A percentile compares a stretch with the other conserved stretches of the same genome.
phyloP scores from a whole-genome alignment of 1,140 invertebrate species.

The Gryllus bimaculatus region DNA sequence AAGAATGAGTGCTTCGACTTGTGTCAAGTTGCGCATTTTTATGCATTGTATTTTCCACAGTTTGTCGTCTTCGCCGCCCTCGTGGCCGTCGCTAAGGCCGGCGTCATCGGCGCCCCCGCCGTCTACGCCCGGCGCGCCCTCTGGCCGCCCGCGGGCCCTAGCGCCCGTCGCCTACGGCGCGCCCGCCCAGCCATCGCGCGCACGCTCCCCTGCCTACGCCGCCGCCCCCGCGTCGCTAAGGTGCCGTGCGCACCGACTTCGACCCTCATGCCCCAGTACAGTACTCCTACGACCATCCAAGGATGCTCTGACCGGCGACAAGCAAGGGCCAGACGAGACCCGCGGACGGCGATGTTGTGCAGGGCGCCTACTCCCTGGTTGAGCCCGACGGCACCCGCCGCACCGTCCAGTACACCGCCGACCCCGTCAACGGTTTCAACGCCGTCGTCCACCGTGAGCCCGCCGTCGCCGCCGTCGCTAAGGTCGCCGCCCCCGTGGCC shows the following conservation, averaged over 20 bases:
- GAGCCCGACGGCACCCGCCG: conserved; percentile 17
- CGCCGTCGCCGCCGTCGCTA: conserved; percentile 21
- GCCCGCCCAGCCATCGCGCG: conserved; percentile 24
- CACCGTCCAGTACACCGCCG: conserved; percentile 43
- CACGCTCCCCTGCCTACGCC: conserved; percentile 27
- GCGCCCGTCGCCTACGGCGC: conserved; percentile 28
- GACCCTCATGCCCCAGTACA: conserved; percentile 33
- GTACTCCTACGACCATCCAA: conserved; percentile 49
- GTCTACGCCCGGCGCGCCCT: conserved; percentile 7
- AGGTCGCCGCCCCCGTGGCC: conserved; percentile 19
- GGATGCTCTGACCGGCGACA: conserved; percentile 53
- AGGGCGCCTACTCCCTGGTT: conserved; percentile 32
- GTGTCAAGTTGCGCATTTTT: background rate
- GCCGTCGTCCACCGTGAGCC: conserved; percentile 22
- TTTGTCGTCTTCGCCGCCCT: conserved; percentile 15
- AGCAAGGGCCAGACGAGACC: conserved; percentile 52
- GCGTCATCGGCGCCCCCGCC: conserved; percentile 16
- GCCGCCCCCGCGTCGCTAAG: conserved; percentile 21
- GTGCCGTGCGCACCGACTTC: conserved; percentile 22
- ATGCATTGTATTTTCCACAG: conserved; percentile 7
- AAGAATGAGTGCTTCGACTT: too few relatives aligned
- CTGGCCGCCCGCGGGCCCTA: conserved; percentile 21
- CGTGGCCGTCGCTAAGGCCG: conserved; percentile 19
- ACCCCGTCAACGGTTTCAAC: conserved; percentile 25
- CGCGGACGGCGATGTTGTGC: conserved; percentile 41